phyloP scores from a whole-genome alignment of 2,888 invertebrate species.

The Antheraea yamamai region DNA sequence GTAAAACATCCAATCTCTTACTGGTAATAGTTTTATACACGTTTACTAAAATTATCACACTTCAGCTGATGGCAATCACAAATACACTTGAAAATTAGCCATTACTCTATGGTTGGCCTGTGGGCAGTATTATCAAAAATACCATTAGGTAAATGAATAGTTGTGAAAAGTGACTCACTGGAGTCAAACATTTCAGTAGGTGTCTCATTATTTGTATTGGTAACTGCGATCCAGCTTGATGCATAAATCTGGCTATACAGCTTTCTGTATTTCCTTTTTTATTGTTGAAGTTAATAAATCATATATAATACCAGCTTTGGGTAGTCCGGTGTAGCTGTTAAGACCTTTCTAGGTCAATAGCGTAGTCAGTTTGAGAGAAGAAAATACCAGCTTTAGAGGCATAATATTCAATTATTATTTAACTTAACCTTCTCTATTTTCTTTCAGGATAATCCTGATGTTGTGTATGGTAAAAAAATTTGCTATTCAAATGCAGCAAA shows the following conservation, averaged over 20 bases:
- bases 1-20: background rate
- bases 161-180: too few relatives aligned
- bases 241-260: too few relatives aligned
- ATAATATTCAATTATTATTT: background rate
- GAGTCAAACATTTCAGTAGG: too few relatives aligned
- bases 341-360: too few relatives aligned
- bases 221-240: too few relatives aligned
- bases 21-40: background rate
- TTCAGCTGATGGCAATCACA: background rate
- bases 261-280: too few relatives aligned
- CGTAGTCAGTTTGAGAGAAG: too few relatives aligned
- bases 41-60: background rate
- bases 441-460: slow-evolving; percentile 47
- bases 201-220: too few relatives aligned
- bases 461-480: slow-evolving; percentile 54
- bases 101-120: background rate
- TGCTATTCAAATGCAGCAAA: slow-evolving; percentile 60
- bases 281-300: too few relatives aligned
- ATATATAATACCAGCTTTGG: too few relatives aligned
- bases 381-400: background rate
- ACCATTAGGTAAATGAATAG: too few relatives aligned
- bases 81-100: background rate
- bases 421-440: background rate
- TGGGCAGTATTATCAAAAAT: background rate
- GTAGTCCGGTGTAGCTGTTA: too few relatives aligned